Base-by-base conservation (phyloP, 2,888 invertebrate species). In the Pterostichus madidus region DNA sequence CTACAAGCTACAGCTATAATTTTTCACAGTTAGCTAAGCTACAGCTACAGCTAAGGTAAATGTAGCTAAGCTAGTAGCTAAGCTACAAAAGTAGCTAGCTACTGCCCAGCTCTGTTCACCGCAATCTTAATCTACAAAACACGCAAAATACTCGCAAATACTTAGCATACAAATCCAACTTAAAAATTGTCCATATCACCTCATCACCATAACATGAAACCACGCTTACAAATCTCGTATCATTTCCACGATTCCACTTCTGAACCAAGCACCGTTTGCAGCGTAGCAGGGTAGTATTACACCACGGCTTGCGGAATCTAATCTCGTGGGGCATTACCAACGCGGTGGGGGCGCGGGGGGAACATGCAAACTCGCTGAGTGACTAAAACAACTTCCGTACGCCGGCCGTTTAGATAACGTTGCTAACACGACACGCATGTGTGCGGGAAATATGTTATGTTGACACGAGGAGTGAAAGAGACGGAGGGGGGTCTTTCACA, bases 311-410 rank as follows among this genome's bases (percentile, higher is more conserved):
- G 64, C 64, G 13, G 39, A 64, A 64, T 64, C 64, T 64, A 64
- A 64, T 64, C 64, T 64, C 39, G 10, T n/a, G 13, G 64, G 39
- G 39, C 64, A 39, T 64, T 64, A 64, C 32, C 64, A 39, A 6
- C 56, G 24, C 15, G 17, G 56, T 13, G 2, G 7, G 24, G 56
- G 15, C 1, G 17, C 5, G 24, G 17, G 56, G 24, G 8, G 56
- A 35, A 49, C 49, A 75, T 75, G 75, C 75, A 75, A 75, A 75
- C 31, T 53, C 32, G 75, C 49, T 53, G 75, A 75, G 31, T 75
- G 49, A 75, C 75, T 75, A 75, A 52, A 49, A 75, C 53, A 53
- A 75, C 75, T 75, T 75, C 75, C 75, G 75, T 32, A 75, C 75
- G 75, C n/a, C 75, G 75, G 32, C 75, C 75, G 31, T 75, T 75